Base-by-base conservation (phyloP, 2,888 invertebrate genomes). In the Nudaria mundana region DNA sequence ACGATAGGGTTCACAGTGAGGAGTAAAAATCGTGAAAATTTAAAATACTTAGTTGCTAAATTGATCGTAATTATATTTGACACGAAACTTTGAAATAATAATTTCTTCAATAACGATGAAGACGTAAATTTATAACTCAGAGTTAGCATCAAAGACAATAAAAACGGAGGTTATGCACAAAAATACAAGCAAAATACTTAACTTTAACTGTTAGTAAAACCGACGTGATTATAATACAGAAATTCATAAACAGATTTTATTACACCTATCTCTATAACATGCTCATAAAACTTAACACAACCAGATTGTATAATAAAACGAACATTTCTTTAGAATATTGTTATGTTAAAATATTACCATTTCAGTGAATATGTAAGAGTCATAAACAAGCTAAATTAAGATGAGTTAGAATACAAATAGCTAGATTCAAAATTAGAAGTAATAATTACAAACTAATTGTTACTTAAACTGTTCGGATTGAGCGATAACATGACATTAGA, bases 381-480 rank as follows among this genome's bases (percentile, higher is more conserved):
- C 37, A 47, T 44, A 38, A 41, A 40, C 24, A 46, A 33, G 16
- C 14, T 30, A 37, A 52, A 57, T 36, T 44, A 4, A 34, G 40
- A 45, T 41, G 18, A 40, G 40, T 37, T 37, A 5, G 44, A 44
- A 49, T 48, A 45, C 30, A 48, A 45, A 61, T 57, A 44, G 42
- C 30, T 23, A 22, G 29, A 28, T 37, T 32, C 13, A 34, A 52
- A 47, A 60, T 45, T 40, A 42, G 40, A 30, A n/a, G 24, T 38
- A 41, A 52, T 38, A 41, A 52, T 57, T 22, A 44, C 49, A 32
- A 5, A 43, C 29, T 56, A 52, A 56, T 49, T 47, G 40, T 53
- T 30, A 38, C 26, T 31, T 28, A 43, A 55, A 42, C 15, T 30
- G 34, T 35, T 28, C 34, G 8, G 35, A 56, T 43, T n/a, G 10